Evolutionary conservation across 37 sponge, comb jelly and placozoan genomes (phyloP).

Genomic region (Crambe crambe): DNA sequence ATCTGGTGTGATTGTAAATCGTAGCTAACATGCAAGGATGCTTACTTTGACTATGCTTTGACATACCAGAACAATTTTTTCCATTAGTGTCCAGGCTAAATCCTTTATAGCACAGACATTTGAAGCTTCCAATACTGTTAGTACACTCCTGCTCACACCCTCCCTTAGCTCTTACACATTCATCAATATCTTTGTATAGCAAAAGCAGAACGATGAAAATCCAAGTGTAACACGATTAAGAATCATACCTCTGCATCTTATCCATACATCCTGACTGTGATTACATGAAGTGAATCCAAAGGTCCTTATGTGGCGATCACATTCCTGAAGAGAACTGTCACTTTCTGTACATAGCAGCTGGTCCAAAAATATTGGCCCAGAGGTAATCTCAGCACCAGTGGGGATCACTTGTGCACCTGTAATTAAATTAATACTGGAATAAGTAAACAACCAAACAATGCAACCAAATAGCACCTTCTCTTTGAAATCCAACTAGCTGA

Average conservation of each 20-base stretch:
- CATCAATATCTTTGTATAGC: constrained; percentile 33
- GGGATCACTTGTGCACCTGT: not conserved
- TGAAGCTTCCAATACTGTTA: constrained; percentile 64
- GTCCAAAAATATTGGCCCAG: not conserved
- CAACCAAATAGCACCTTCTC: not conserved
- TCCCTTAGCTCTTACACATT: constrained; percentile 38
- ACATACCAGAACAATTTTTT: not conserved
- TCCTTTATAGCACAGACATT: constrained; percentile 8
- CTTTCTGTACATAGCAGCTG: not conserved
- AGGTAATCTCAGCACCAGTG: not conserved
- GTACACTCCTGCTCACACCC: constrained; percentile 38
- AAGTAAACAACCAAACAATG: no score
- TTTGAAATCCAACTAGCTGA: not conserved
- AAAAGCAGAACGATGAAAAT: no score
- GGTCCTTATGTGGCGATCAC: not conserved
- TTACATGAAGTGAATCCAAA: not conserved
- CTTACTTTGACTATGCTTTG: no score
- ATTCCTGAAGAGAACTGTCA: not conserved
- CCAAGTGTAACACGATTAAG: no score
- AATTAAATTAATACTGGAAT: no score
- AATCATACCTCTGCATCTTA: not conserved
- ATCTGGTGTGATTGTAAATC: no score
- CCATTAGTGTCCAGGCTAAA: not conserved
- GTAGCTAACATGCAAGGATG: not conserved
- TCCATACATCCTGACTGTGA: not conserved